Evolutionary conservation across 2,797 vertebrate genomes (phyloP), one percentile per base, ranked within the genome.

Genomic region (Triplophysa bombifrons): DNA sequence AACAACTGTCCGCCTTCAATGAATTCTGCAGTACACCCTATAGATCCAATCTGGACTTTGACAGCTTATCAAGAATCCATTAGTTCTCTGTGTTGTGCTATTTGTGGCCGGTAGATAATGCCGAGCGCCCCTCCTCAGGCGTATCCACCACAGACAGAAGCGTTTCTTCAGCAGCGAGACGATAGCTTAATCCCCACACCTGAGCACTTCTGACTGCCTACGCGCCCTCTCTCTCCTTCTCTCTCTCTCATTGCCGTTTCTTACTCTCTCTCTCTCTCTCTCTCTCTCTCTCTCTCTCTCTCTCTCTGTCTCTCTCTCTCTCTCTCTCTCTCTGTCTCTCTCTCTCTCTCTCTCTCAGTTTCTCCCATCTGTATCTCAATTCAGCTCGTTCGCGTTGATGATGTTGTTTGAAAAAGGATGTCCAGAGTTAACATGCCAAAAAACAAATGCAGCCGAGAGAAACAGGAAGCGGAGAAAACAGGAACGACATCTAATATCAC

Each of bases 131-230:
- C 55, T 74, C 66, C 72, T 71, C 72, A 69, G 67, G 55, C 69
- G 22, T 60, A 74, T 80, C 83, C 16, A 27, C 69, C 53, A 30
- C 70, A 75, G 55, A 70, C 22, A 22, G 41, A 77, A 75, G 74
- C 22, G 30, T 44, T 70, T 60, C 50, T 72, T 74, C 65, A 6
- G 46, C 66, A 50, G 27, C 27, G 30, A 81, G 30, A n/a, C 34
- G 51, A 73, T 48, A 74, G 76, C 76, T 78, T 72, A 74, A 74
- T 72, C 70, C 65, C 51, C 48, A 77, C 77, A 80, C 80, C 83
- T 85, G 81, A 85, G 74, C 68, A 50, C 41, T 55, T 61, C 58
- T 56, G 50, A 68, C 69, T 80, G 73, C 69, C 73, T 72, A 67
- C 63, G 58, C 83, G 20, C 46, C 55, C 58, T 13, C 58, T 34